Conservation (phyloP, 2,888 invertebrate genomes). For the Lasioglossum morio region DNA sequence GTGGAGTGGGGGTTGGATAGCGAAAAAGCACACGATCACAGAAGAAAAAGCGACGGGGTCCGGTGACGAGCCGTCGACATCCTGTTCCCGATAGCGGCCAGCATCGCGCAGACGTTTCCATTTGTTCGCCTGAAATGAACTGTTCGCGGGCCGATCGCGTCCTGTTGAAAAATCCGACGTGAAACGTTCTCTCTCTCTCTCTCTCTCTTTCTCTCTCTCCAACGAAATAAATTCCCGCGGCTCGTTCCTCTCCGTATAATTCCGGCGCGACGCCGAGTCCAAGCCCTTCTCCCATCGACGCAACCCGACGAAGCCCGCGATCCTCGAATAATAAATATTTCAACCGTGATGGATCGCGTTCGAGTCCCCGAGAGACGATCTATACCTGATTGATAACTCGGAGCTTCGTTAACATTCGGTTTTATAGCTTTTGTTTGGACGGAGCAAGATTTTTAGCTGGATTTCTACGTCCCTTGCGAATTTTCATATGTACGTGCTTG, state of each 20-base stretch:
- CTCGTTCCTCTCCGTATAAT: conserved; percentile 29
- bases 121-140: conserved; percentile 57
- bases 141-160: conserved; percentile 33
- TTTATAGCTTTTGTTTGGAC: neutral
- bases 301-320: neutral
- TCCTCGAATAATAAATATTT: neutral
- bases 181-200: neutral
- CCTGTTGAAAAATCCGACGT: conserved; percentile 27
- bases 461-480: too few species aligned
- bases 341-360: conserved; percentile 5
- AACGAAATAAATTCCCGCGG: conserved; percentile 43
- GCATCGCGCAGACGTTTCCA: conserved; percentile 55
- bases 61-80: conserved; percentile 55
- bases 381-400: neutral
- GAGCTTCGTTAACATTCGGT: neutral
- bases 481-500: too few species aligned
- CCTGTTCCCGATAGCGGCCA: conserved; percentile 55
- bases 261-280: conserved; percentile 31
- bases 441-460: too few species aligned
- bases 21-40: conserved; percentile 18
- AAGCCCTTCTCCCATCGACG: neutral
- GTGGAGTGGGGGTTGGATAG: neutral
- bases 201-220: neutral
- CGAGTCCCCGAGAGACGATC: neutral
- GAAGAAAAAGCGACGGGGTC: conserved; percentile 40